Base-by-base conservation (phyloP, 2,888 invertebrate species). In the Amphipoea oculea region DNA sequence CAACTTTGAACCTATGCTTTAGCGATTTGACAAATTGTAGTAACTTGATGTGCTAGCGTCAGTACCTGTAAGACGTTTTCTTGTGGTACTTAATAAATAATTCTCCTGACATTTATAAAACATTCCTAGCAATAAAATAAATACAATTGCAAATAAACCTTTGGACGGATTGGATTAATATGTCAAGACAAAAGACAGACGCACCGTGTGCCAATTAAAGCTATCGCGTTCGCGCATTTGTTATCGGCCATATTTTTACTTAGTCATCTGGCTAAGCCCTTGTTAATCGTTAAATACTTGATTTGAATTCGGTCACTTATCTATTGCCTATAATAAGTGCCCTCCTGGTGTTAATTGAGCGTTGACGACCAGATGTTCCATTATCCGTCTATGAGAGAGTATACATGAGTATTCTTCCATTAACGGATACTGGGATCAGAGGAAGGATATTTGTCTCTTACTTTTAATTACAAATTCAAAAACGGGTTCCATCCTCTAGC, bases 181-280 rank as follows among this genome's bases (percentile, higher is more conserved):
- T 51, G n/a, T 42, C 54, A 81, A 51, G 23, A 81, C 63, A 81
- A 82, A 81, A 69, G 57, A 54, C 20, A 20, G 12, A 36, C 20
- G 14, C 7, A 67, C 7, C n/a, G 42, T 63, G 14, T 42, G 20
- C 29, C 60, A 68, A 82, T 65, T 40, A 20, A 63, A 17, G 63
- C 17, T 81, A 81, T 82, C 86, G 42, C 36, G 2, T 4, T 82
- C 86, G 42, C 45, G 2, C 14, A 67, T n/a, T 36, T 23, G 14
- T 65, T 82, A 86, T 73, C 86, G 6, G 57, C 63, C n/a, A 86
- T 73, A 69, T 68, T 80, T 48, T 5, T 63, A 73, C 67, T 86
- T 86, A 85, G 12, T 82, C 42, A 51, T 82, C 82, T 63, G 7
- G 20, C 0, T 81, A 80, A 82, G 57, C 67, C 67, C 36, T 72